Evolutionary conservation across 1,140 invertebrate species (phyloP).

Genomic region (Bombus confusus): DNA sequence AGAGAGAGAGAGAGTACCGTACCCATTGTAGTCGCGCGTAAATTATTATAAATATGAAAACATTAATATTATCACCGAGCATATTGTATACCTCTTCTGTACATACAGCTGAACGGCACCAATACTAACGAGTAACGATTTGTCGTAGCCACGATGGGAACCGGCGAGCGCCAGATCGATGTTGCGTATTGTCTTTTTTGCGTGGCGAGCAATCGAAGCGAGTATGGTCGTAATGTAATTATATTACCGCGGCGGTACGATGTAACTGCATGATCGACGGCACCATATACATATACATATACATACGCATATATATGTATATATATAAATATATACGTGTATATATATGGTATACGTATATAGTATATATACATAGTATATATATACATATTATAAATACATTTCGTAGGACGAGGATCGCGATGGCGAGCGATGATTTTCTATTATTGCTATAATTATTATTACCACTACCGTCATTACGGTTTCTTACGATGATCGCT

Average conservation of each 20-base stretch:
- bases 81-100: slow-evolving; percentile 74
- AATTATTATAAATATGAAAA: slow-evolving; percentile 71
- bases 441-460: slow-evolving; percentile 58
- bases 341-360: too few species aligned
- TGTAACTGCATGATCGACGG: slow-evolving; percentile 56
- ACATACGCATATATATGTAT: neutral
- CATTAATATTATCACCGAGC: slow-evolving; percentile 64
- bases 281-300: slow-evolving; percentile 26
- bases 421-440: slow-evolving; percentile 54
- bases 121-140: slow-evolving; percentile 56
- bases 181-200: slow-evolving; percentile 34
- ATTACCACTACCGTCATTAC: slow-evolving; percentile 53
- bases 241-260: slow-evolving; percentile 56
- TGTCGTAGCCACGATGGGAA: slow-evolving; percentile 35
- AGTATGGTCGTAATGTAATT: slow-evolving; percentile 63
- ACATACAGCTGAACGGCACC: slow-evolving; percentile 71
- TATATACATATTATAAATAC: slow-evolving; percentile 69
- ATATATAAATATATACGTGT: neutral
- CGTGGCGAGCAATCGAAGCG: slow-evolving; percentile 50
- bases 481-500: slow-evolving; percentile 38
- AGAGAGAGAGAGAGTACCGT: neutral
- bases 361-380: neutral
- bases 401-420: slow-evolving; percentile 45
- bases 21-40: slow-evolving; percentile 58
- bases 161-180: slow-evolving; percentile 57